Base-by-base conservation (phyloP, 1,140 invertebrate species). In the Medauroidea extradentata region DNA sequence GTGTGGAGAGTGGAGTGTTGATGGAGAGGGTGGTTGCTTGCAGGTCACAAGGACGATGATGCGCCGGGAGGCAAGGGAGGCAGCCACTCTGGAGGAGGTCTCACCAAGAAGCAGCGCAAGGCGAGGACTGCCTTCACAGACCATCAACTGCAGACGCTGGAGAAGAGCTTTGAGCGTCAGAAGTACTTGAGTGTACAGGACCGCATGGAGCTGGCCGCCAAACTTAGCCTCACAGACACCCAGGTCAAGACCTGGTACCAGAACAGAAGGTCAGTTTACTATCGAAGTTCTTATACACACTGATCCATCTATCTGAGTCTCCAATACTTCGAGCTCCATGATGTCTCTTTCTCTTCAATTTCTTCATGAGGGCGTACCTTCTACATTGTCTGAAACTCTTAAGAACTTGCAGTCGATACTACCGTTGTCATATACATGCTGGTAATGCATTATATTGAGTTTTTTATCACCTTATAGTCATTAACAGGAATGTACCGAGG, bases 211-310 rank as follows among this genome's bases (percentile, higher is more conserved):
- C 78, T 99, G 60, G 97, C 97, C 0, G 91, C 94, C 25, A 96
- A 96, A 75, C 81, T 99, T 38, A 93, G 93, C 60, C 82, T 99
- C 23, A 96, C 93, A 8, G 97, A 99, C 74, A 99, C 96, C 13
- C 97, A 99, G 83, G 96, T 99, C 66, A 99, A 99, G 77, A 99
- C 96, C 57, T 99, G 96, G 96, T 99, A 98, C 75, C 96, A 99
- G 77, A 99, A 99, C 75, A 84, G 96, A 83, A 88, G 96, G 94
- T 98, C 29, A 34, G 29, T 34, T 11, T 34, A 7, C 5, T 34
- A 34, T 34, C 29, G 29, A 7, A 4, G 29, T 7, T 11, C 29
- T 11, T 11, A 11, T 34, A 7, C 29, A 34, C 29, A 34, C 29
- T n/a, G n/a, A n/a, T n/a, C n/a, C n/a, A n/a, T n/a, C n/a, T n/a